Percentiles rank a stretch among this genome's conserved stretches.
These are phyloP conservation scores for Pycnomerus fuliginosus DNA, from an alignment of 2,888 invertebrate genomes.

Conservation along the genomic window DNA sequence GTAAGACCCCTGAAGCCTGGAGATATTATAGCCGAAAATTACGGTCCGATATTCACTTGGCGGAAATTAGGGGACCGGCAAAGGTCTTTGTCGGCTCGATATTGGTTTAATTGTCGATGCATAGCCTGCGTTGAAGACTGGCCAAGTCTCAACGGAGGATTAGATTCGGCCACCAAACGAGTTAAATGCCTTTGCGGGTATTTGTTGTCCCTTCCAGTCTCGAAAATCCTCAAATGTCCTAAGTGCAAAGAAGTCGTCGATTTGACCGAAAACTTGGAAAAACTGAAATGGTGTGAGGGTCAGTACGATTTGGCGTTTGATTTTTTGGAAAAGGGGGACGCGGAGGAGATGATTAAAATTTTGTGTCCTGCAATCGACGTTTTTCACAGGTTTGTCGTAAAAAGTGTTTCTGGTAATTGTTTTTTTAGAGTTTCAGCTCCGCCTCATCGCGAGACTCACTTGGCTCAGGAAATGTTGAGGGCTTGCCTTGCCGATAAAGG, in stretches of 20 bases:
- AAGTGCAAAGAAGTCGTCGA: constrained; percentile 56
- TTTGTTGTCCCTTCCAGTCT: constrained; percentile 53
- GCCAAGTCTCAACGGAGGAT: constrained; percentile 62
- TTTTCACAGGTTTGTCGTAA: constrained; percentile 55
- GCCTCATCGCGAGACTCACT: constrained; percentile 67
- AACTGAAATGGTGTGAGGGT: constrained; percentile 54
- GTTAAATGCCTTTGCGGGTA: constrained; percentile 54
- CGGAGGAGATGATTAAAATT: constrained; percentile 54
- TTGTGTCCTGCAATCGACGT: constrained; percentile 61
- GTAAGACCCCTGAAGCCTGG: constrained; percentile 65
- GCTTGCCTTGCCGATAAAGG: constrained; percentile 63
- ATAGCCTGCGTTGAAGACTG: constrained; percentile 72
- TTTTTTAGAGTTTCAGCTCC: constrained; percentile 56
- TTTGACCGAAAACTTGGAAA: constrained; percentile 51
- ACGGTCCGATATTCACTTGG: constrained; percentile 75
- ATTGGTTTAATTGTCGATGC: constrained; percentile 79
- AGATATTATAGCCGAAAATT: constrained; percentile 77
- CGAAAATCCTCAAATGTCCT: constrained; percentile 53
- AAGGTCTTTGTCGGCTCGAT: constrained; percentile 66
- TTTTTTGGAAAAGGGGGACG: constrained; percentile 58
- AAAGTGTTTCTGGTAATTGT: constrained; percentile 10
- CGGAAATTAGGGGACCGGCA: constrained; percentile 60
- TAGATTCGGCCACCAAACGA: constrained; percentile 53
- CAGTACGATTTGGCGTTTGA: constrained; percentile 53
- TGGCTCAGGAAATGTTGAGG: constrained; percentile 70